Evolutionary conservation across 2,888 invertebrate genomes (phyloP), one percentile per base, ranked within the genome.

Genomic region (Rutpela maculata): DNA sequence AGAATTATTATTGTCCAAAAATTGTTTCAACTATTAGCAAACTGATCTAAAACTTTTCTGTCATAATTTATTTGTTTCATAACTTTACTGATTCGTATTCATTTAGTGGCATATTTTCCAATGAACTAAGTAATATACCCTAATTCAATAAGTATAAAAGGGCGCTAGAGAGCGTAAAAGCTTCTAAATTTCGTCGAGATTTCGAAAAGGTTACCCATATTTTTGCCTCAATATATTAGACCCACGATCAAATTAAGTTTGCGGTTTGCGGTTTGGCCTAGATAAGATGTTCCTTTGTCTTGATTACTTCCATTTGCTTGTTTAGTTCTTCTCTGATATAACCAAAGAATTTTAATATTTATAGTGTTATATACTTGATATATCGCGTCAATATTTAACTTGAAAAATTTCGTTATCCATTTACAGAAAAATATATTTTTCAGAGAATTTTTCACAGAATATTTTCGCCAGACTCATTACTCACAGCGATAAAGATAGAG

Each of bases 141-240:
- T 50, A n/a, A n/a, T 50, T n/a, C 50, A 17, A 50, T 50, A 50
- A 50, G 50, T 50, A 17, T 15, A 50, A n/a, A 50, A 50, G 50
- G 50, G 50, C 7, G 50, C n/a, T n/a, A 7, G 50, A 50, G n/a
- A n/a, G 50, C n/a, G 50, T 50, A 50, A 50, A 43, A 50, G 50
- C 50, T 50, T 50, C n/a, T 50, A n/a, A 50, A 50, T n/a, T 50
- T 50, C 50, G 4, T 50, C 50, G 50, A 50, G 50, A n/a, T 50
- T 50, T n/a, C 50, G 50, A 50, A 50, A 50, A 50, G n/a, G 50
- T 50, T 50, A n/a, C 50, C 50, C 50, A 50, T 50, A 50, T 50
- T 50, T 50, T 50, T 50, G 50, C 50, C 50, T n/a, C 50, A 50
- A 50, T 50, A 43, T 43, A 50, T 50, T 50, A 50, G 50, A 50